These are phyloP conservation scores for Neoascia interrupta DNA, from an alignment of 2,888 invertebrate genomes.

Conservation along the genomic window DNA sequence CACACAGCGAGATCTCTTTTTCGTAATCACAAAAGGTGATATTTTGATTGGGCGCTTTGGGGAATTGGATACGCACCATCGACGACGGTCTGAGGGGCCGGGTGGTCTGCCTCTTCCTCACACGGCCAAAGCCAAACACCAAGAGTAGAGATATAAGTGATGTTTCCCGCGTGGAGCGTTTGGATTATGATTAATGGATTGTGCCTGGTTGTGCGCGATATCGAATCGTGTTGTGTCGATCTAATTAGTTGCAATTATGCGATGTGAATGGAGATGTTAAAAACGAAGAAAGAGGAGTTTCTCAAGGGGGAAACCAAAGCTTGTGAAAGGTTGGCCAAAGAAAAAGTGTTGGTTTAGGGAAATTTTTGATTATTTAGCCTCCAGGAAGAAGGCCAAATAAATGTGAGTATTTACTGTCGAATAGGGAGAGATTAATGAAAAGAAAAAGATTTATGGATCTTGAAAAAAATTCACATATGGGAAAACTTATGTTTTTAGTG, in stretches of 20 bases:
- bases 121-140: too few species aligned
- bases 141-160: conserved; percentile 23
- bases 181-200: conserved; percentile 53
- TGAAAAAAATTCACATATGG: too few species aligned
- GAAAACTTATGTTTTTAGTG: too few species aligned
- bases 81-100: conserved; percentile 37
- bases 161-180: conserved; percentile 33
- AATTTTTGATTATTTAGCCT: too few species aligned
- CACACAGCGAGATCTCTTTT: conserved; percentile 21
- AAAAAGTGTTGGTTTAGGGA: neutral
- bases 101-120: too few species aligned
- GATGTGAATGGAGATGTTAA: conserved; percentile 46
- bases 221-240: conserved; percentile 52
- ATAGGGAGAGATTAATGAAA: too few species aligned
- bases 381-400: too few species aligned
- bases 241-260: conserved; percentile 56
- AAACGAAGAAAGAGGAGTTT: conserved; percentile 13
- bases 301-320: conserved; percentile 9
- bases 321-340: conserved; percentile 29
- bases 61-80: conserved; percentile 45
- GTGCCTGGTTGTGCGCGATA: conserved; percentile 32
- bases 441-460: too few species aligned
- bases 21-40: conserved; percentile 55
- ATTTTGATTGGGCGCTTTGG: conserved; percentile 51
- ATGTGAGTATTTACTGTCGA: too few species aligned